Conservation (phyloP, 2,113 vertebrate genomes). For the Heterochromis multidens region DNA sequence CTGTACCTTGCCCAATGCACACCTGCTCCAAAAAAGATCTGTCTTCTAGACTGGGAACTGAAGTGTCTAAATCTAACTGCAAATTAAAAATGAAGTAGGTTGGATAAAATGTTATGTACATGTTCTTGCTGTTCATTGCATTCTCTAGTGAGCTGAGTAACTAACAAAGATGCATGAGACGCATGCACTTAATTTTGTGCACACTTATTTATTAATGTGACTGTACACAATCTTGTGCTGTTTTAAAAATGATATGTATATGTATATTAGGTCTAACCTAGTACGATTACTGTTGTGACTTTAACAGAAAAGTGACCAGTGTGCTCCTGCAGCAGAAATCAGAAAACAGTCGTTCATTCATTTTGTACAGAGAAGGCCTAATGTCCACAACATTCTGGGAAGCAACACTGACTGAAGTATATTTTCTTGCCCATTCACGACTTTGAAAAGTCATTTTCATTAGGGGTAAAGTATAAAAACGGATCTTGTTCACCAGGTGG, state of each 20-base stretch:
- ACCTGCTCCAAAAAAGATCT: not conserved
- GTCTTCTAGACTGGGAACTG: not conserved
- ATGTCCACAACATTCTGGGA: not conserved
- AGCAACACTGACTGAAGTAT: not conserved
- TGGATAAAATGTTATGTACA: not conserved
- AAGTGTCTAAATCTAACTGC: not conserved
- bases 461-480: not conserved
- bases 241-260: not conserved
- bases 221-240: not conserved
- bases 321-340: not conserved
- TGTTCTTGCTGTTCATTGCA: not conserved
- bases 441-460: not conserved
- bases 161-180: not conserved
- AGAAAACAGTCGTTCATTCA: not conserved
- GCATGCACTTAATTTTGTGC: not conserved
- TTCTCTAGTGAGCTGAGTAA: not conserved
- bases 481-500: not conserved
- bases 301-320: not conserved
- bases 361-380: not conserved
- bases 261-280: not conserved
- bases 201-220: not conserved
- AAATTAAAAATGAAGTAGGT: not conserved
- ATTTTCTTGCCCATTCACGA: not conserved
- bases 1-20: not conserved
- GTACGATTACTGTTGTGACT: not conserved